These are phyloP conservation scores for Phymanthus crucifer DNA, from an alignment of 92 coral and sea anemone species.

Conservation along the genomic window DNA sequence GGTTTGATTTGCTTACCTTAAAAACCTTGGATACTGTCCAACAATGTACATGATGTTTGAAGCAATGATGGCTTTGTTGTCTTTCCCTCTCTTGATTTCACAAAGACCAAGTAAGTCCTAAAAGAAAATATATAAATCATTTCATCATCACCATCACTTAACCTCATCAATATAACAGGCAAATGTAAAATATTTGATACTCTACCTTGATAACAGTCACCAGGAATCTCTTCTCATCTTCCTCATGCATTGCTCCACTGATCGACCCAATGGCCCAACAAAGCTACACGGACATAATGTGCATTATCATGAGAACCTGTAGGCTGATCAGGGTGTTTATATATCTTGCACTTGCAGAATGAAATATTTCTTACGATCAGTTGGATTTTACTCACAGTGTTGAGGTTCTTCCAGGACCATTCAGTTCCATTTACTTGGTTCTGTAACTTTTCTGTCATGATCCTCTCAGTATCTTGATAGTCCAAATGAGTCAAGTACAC, in stretches of 20 bases:
- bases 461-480: constrained; percentile 95
- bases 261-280: constrained; percentile 99
- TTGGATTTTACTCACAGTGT: constrained; percentile 66
- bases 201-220: constrained; percentile 97
- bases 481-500: constrained; percentile 97
- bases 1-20: constrained; percentile 54
- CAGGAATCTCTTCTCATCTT: constrained; percentile 96
- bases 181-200: background rate
- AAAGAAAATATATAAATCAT: background rate
- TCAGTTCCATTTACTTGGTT: constrained; percentile 97
- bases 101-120: constrained; percentile 96
- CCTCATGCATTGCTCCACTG: constrained; percentile 99
- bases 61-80: constrained; percentile 98
- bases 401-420: constrained; percentile 99
- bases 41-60: constrained; percentile 99
- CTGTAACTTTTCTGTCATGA: constrained; percentile 98
- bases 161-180: background rate
- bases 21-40: constrained; percentile 96
- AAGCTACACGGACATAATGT: constrained; percentile 44
- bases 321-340: no score
- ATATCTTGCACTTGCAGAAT: no score
- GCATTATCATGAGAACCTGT: background rate
- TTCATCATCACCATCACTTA: background rate
- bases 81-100: constrained; percentile 99
- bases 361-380: background rate